Percentiles rank a stretch among this genome's conserved stretches.
phyloP scores from a whole-genome alignment of 2,888 invertebrate species.

The Fabriciana adippe region DNA sequence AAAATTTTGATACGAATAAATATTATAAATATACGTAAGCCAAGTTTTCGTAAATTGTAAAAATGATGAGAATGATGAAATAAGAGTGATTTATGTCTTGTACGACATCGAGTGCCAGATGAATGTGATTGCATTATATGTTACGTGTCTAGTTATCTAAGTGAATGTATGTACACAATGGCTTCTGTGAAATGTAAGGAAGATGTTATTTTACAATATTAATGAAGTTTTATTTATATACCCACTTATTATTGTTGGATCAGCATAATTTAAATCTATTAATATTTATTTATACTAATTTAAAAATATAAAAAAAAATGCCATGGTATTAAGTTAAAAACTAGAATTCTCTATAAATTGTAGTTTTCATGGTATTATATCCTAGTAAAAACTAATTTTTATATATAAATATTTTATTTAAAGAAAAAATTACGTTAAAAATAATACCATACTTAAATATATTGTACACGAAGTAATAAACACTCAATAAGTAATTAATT shows the following conservation, averaged over 20 bases:
- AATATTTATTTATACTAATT: neutral
- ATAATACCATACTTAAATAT: too few relatives aligned
- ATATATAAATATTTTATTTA: too few relatives aligned
- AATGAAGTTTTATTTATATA: conserved; percentile 42
- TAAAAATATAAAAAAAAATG: too few relatives aligned
- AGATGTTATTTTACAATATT: conserved; percentile 77
- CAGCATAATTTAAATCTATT: neutral
- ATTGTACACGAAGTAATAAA: too few relatives aligned
- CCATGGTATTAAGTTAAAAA: too few relatives aligned
- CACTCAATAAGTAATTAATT: too few relatives aligned
- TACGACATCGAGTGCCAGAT: conserved; percentile 72
- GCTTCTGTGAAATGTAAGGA: conserved; percentile 68
- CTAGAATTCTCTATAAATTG: too few relatives aligned
- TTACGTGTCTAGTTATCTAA: conserved; percentile 60
- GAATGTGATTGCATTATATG: conserved; percentile 74
- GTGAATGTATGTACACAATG: conserved; percentile 68
- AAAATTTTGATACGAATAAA: too few relatives aligned
- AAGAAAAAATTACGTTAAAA: too few relatives aligned
- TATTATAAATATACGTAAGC: neutral
- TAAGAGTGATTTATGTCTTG: conserved; percentile 36
- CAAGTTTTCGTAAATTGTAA: conserved; percentile 12
- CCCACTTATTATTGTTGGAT: neutral
- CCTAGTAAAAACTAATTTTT: too few relatives aligned
- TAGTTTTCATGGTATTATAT: too few relatives aligned
- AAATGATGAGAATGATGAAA: conserved; percentile 35